Base-by-base conservation (phyloP, 2,888 invertebrate species). In the Agrypnus murinus region DNA sequence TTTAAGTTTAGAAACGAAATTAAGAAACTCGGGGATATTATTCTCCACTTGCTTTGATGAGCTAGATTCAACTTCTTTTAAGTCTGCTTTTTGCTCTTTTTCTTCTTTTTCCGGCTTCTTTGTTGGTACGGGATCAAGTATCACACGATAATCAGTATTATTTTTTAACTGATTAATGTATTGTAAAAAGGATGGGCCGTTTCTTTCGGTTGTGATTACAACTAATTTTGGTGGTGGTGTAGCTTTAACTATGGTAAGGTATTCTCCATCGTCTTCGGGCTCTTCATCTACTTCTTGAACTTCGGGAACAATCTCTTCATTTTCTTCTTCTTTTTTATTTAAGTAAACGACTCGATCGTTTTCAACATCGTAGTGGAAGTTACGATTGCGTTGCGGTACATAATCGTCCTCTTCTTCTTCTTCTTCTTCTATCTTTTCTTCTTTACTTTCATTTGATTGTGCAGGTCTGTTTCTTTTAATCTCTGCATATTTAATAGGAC, bases 321-420 rank as follows among this genome's bases (percentile, higher is more conserved):
- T 31, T 66, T 74, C 45, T 65, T 77, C 48, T 76, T 77, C 53
- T 77, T 78, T 31, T 76, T 78, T 63, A 45, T 58, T 10, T 77
- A 78, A 81, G 63, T 86, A 86, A 38, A 86, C 76, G 34, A 86
- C 85, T 71, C 78, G 77, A 1, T 81, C 81, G 10, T 80, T 82
- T 75, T 83, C 81, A 53, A 82, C 83, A 67, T 86, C 85, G 72
- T 85, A 86, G 69, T 84, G 82, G 68, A 81, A 86, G 73, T 82
- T 84, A 67, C 78, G 81, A 4, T 81, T 80, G 67, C 86, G 74
- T 64, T 85, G 83, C 1, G 86, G 86, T 6, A 83, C 80, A 55
- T 85, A 85, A 73, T 85, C 85, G 68, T 85, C 85, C 32, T 77
- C 80, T 7, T 80, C 81, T 14, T 81, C 80, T 17, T 78, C 77